Evolutionary conservation across 2,113 vertebrate genomes (phyloP), one percentile per base, ranked within the genome.

Genomic region (Nothoprocta perdicaria): DNA sequence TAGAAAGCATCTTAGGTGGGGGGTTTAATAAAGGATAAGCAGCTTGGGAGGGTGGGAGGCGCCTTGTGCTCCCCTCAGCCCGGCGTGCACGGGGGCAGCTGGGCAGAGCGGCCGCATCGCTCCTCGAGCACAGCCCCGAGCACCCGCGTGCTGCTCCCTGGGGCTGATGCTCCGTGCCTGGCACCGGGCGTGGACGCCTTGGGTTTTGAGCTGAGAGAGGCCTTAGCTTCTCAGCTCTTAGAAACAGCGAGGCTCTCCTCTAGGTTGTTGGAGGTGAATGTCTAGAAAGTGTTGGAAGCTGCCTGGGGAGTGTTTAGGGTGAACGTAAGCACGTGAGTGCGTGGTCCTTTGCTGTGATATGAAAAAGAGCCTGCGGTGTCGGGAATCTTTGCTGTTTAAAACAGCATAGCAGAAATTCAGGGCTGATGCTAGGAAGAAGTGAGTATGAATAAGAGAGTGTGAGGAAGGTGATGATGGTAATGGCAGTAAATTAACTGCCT

Each of bases 1-100:
- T 73, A 81, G 81, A 91, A 90, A 88, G 6, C 38, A 5, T 80
- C 45, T 85, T 91, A 62, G 73, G 31, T n/a, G 68, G 77, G 62
- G 22, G 43, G 31, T 85, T 90, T 86, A 88, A 71, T 81, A 61
- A 63, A 27, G 43, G 48, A 69, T 72, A 43, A 46, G 78, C 40
- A 87, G 33, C 61, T 14, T 33, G 63, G 79, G 78, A 45, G 4
- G 5, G 71, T 68, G 79, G 63, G 67, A 74, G 60, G 61, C 53
- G 63, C 18, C 1, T 40, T 23, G 9, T 3, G 3, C 23, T 81
- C 62, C 73, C 80, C 53, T 26, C 29, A 73, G 88, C 24, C 48
- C 24, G 38, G 71, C 71, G 45, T 66, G 84, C 24, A 24, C 86
- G 24, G 55, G n/a, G 38, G 11, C 62, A 83, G 65, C 61, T 1